Percentiles rank a stretch among this genome's conserved stretches.
Conservation (phyloP, 23 tunicate genomes). For the Trididemnum miniatum region DNA sequence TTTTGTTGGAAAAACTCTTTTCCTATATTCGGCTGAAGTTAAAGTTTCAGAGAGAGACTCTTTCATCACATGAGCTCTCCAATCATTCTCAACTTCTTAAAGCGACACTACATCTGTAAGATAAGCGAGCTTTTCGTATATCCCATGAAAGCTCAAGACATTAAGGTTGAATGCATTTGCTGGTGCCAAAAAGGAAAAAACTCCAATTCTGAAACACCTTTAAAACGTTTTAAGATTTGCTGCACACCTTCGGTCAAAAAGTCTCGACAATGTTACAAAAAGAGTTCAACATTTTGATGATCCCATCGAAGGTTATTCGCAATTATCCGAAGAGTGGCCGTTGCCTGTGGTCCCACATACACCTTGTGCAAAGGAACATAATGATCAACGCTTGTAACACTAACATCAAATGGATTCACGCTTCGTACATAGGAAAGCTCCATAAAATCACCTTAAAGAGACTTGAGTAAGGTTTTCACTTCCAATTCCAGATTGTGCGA, state of each 20-base stretch:
- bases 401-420: background rate
- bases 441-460: slow-evolving; percentile 4
- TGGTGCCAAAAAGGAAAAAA: background rate
- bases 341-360: background rate
- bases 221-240: background rate
- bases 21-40: background rate
- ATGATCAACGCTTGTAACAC: background rate
- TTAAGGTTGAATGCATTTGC: background rate
- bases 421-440: background rate
- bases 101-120: background rate
- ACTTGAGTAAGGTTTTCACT: slow-evolving; percentile 1
- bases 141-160: background rate
- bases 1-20: background rate
- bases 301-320: background rate
- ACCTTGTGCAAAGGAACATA: background rate
- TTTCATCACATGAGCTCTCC: slow-evolving; percentile 6
- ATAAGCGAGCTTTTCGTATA: background rate
- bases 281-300: background rate
- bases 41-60: background rate
- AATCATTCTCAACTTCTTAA: background rate
- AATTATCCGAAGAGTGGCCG: background rate
- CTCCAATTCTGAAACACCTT: background rate
- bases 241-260: background rate
- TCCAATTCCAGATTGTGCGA: background rate
- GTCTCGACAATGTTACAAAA: background rate